Conservation (phyloP, 1,140 invertebrate species). For the Zaprionus africanus region DNA sequence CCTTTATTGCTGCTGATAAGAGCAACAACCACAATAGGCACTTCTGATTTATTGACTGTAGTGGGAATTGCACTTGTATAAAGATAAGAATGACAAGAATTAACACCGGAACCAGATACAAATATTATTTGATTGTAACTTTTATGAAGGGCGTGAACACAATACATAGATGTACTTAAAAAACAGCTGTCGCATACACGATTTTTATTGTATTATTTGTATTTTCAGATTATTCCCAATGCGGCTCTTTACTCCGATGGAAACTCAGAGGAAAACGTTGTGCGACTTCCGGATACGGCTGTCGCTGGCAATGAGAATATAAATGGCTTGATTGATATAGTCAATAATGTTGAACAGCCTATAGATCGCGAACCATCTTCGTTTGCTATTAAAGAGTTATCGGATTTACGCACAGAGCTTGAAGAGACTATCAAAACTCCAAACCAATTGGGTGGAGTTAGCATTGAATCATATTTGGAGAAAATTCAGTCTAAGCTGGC, state of each 20-base stretch:
- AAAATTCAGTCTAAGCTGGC: slow-evolving; percentile 55
- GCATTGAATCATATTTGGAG: slow-evolving; percentile 60
- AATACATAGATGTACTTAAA: too few relatives aligned
- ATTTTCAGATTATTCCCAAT: slow-evolving; percentile 46
- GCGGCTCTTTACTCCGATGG: slow-evolving; percentile 45
- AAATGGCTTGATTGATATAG: slow-evolving; percentile 50
- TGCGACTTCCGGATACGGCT: slow-evolving; percentile 53
- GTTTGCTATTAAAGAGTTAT: slow-evolving; percentile 4
- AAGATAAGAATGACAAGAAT: background rate
- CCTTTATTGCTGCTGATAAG: slow-evolving; percentile 20
- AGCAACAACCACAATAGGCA: slow-evolving; percentile 9
- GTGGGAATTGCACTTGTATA: background rate
- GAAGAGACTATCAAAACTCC: slow-evolving; percentile 59
- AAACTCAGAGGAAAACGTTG: slow-evolving; percentile 62
- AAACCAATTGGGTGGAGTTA: slow-evolving; percentile 38
- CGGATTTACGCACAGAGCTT: slow-evolving; percentile 35
- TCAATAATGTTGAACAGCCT: slow-evolving; percentile 63
- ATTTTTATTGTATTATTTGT: background rate
- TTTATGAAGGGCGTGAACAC: background rate
- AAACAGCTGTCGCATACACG: background rate
- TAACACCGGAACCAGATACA: background rate
- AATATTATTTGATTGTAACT: background rate
- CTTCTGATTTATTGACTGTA: slow-evolving; percentile 30
- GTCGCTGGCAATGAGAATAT: slow-evolving; percentile 32
- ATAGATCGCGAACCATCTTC: slow-evolving; percentile 26